Base-by-base conservation (phyloP, 2,888 invertebrate genomes). In the Troides aeacus region DNA sequence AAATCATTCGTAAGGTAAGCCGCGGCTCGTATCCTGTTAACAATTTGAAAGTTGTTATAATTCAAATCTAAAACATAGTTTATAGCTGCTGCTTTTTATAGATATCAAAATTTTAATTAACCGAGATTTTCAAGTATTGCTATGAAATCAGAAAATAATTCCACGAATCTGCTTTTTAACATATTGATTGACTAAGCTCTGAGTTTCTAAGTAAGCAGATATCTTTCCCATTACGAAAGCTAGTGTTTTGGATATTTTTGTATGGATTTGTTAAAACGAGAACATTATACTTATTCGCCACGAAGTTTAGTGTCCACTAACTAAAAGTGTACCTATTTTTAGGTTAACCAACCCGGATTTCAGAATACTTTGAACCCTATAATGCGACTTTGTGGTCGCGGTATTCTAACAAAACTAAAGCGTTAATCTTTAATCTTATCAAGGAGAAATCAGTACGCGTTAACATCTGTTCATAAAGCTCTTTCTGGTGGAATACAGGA, bases 341-440 rank as follows among this genome's bases (percentile, higher is more conserved):
- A 78, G 78, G 88, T 84, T 87, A 85, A 77, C 78, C 74, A 82
- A 88, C 83, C 88, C 89, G 88, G 89, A 88, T 78, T 77, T 74
- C 69, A 63, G 70, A 74, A 77, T 79, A 72, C 77, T 77, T 80
- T 82, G 78, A 80, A 80, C 80, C 72, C 76, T 72, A 72, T 72
- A 70, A 70, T 71, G 57, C 66, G 60, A 63, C 62, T 66, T 68
- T 70, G 63, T 65, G 57, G 60, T 65, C 58, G 58, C 62, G 30
- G 46, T 66, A 70, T 71, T 72, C 75, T 71, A 74, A 69, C 71
- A 64, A 53, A 65, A 69, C 62, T 18, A n/a, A 15, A 50, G 36
- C 18, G 50, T 63, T 24, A 60, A 67, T 70, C 66, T 68, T 64
- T 50, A 57, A 57, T 64, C 68, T 61, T 61, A 65, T 66, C 66